Evolutionary conservation across 1,140 invertebrate genomes (phyloP).

Genomic region (Lepeophtheirus salmonis): DNA sequence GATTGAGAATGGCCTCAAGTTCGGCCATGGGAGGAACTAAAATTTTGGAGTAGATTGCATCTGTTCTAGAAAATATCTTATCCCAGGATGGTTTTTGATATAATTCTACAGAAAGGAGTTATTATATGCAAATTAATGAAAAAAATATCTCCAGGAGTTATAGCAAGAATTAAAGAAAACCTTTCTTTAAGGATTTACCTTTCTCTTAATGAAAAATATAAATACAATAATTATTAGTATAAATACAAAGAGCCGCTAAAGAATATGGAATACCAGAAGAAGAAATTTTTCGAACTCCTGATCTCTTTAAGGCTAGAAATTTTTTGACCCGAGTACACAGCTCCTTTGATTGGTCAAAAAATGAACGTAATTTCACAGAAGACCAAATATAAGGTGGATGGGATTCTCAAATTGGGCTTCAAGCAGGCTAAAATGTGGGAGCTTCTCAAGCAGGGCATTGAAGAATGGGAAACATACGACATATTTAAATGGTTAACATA

Average conservation of each 20-base stretch:
- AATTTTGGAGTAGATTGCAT: constrained; percentile 56
- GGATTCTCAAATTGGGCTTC: constrained; percentile 72
- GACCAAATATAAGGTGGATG: constrained; percentile 69
- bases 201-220: constrained; percentile 96
- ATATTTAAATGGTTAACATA: too few relatives aligned
- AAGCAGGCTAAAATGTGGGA: constrained; percentile 35
- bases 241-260: constrained; percentile 58
- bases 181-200: constrained; percentile 88
- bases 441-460: constrained; percentile 65
- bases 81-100: constrained; percentile 65
- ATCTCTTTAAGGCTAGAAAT: constrained; percentile 87
- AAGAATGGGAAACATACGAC: constrained; percentile 82
- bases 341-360: constrained; percentile 70
- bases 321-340: constrained; percentile 81
- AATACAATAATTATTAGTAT: constrained; percentile 33
- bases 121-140: constrained; percentile 85
- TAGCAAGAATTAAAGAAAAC: constrained; percentile 89
- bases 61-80: constrained; percentile 61
- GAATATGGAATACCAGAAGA: constrained; percentile 83
- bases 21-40: not conserved
- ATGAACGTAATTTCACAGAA: constrained; percentile 77
- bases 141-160: constrained; percentile 71
- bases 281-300: constrained; percentile 96
- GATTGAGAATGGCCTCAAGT: too few relatives aligned
- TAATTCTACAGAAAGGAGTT: constrained; percentile 75